Conservation (phyloP, 2,113 vertebrate genomes). For the Alouatta palliata region DNA sequence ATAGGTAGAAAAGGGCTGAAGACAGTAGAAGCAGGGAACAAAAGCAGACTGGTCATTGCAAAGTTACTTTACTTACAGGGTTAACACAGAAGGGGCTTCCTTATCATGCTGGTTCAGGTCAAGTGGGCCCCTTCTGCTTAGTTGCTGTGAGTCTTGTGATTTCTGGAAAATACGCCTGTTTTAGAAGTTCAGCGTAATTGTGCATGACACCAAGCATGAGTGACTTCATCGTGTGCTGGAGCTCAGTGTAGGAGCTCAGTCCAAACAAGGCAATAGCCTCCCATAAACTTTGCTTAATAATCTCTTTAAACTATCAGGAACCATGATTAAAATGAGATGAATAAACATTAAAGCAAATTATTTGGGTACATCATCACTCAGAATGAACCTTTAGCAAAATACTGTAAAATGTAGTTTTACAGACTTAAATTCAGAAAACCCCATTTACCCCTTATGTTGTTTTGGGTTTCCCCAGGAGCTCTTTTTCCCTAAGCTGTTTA, state of each 20-base stretch:
- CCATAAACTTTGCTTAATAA: neutral
- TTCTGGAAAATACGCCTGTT: neutral
- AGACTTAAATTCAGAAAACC: neutral
- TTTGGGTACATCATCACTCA: neutral
- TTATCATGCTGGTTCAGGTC: neutral
- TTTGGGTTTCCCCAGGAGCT: neutral
- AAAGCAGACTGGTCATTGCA: neutral
- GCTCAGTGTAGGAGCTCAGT: neutral
- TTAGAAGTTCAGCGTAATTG: neutral
- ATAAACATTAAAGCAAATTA: neutral
- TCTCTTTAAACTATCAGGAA: neutral
- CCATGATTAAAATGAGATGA: neutral
- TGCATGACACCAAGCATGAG: neutral
- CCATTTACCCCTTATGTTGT: neutral
- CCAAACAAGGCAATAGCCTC: neutral
- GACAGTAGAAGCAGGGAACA: neutral
- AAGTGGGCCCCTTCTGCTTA: neutral
- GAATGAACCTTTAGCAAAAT: slow-evolving; percentile 1
- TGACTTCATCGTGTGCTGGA: neutral
- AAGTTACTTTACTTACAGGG: neutral
- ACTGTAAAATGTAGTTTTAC: neutral
- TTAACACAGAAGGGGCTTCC: neutral
- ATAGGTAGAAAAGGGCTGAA: neutral
- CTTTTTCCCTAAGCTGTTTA: neutral
- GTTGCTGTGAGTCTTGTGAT: neutral